phyloP scores from a whole-genome alignment of 2,113 vertebrate genomes.

The Callionymus lyra region DNA sequence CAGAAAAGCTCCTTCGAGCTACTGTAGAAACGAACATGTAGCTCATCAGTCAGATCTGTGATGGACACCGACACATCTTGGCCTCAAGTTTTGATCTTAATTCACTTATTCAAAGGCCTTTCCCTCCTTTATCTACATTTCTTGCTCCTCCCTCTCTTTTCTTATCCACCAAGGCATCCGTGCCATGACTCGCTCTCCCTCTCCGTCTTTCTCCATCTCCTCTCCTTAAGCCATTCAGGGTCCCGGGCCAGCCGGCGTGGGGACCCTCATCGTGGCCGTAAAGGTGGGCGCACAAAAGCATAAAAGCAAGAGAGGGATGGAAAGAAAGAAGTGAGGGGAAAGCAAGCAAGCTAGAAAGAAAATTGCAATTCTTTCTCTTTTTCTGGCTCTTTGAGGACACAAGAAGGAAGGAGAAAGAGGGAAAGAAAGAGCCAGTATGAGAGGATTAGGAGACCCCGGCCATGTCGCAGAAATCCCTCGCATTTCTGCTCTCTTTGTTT shows the following conservation, averaged over 20 bases:
- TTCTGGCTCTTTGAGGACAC: slow-evolving; percentile 55
- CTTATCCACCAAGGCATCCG: slow-evolving; percentile 31
- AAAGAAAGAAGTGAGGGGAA: slow-evolving; percentile 43
- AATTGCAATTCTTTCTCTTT: slow-evolving; percentile 70
- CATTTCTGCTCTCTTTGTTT: slow-evolving; percentile 84
- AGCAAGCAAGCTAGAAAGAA: slow-evolving; percentile 58
- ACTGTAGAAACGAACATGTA: slow-evolving; percentile 41
- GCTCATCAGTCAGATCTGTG: slow-evolving; percentile 26
- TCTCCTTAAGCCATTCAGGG: slow-evolving; percentile 49
- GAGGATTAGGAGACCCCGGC: slow-evolving; percentile 80
- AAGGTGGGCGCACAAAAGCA: slow-evolving; percentile 61
- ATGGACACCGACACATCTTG: slow-evolving; percentile 35
- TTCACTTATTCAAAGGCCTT: slow-evolving; percentile 34
- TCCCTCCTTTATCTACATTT: slow-evolving; percentile 40
- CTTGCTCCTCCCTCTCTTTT: slow-evolving; percentile 46
- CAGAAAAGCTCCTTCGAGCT: slow-evolving; percentile 6
- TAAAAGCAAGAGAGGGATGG: slow-evolving; percentile 41
- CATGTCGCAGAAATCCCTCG: slow-evolving; percentile 79
- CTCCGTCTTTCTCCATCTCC: slow-evolving; percentile 31
- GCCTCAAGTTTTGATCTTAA: slow-evolving; percentile 34
- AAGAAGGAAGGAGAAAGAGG: slow-evolving; percentile 76
- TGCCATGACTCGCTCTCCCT: slow-evolving; percentile 23
- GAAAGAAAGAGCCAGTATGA: slow-evolving; percentile 75
- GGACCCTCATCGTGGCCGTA: slow-evolving; percentile 59
- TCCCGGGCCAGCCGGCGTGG: slow-evolving; percentile 46